Percentiles rank a stretch among this genome's conserved stretches.
These are phyloP conservation scores for Poeciliopsis presidionis DNA, from an alignment of 2,797 vertebrate genomes.

Conservation along the genomic window DNA sequence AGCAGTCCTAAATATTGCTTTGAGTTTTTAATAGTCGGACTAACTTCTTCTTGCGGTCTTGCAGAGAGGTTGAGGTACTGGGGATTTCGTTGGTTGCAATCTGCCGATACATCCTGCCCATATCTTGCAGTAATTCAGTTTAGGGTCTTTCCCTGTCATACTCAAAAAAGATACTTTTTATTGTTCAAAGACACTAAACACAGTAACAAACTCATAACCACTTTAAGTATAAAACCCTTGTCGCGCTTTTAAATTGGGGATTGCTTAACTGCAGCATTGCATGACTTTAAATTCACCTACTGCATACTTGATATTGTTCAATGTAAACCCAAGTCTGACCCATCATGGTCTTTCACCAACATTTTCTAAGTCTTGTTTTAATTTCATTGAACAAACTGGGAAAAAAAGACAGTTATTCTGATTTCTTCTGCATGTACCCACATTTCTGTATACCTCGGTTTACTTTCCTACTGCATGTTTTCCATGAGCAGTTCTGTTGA, in stretches of 20 bases:
- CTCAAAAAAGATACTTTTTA: neutral
- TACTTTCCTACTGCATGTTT: too few relatives aligned
- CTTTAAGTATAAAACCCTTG: conserved; percentile 81
- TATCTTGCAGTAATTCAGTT: neutral
- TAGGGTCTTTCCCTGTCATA: conserved; percentile 13
- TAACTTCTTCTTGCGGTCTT: neutral
- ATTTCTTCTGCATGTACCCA: conserved; percentile 51
- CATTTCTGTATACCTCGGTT: conserved; percentile 56
- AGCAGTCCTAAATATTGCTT: neutral
- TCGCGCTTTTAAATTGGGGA: conserved; percentile 53
- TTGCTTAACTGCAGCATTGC: conserved; percentile 8
- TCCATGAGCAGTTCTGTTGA: too few relatives aligned
- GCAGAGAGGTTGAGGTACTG: neutral
- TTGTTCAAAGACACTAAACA: conserved; percentile 38
- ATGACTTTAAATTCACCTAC: conserved; percentile 23
- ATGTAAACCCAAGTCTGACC: conserved; percentile 53
- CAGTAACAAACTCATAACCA: conserved; percentile 66
- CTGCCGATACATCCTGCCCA: neutral
- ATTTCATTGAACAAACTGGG: conserved; percentile 64
- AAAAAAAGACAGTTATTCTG: conserved; percentile 73
- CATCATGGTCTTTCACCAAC: conserved; percentile 38
- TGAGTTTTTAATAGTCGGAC: neutral
- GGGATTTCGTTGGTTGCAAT: neutral
- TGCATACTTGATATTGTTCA: conserved; percentile 56
- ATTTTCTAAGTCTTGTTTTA: conserved; percentile 71